These are phyloP conservation scores for Didymodactylos carnosus DNA, from an alignment of 2,888 invertebrate genomes.

Conservation along the genomic window DNA sequence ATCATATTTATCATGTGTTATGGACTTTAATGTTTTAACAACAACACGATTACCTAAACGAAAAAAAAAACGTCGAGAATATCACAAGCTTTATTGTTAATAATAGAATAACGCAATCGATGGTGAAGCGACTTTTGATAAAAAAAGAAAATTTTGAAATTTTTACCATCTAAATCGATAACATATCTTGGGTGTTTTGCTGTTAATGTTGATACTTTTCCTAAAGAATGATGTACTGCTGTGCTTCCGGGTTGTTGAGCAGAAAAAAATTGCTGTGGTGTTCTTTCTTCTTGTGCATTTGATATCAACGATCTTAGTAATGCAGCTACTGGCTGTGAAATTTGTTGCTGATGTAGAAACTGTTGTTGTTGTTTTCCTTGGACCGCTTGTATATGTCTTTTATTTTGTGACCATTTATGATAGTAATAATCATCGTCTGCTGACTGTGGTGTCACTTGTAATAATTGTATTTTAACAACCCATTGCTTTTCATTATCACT, in stretches of 20 bases:
- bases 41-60: too few relatives aligned
- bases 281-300: neutral
- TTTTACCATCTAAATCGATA: neutral
- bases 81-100: neutral
- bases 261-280: too few relatives aligned
- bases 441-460: constrained; percentile 45
- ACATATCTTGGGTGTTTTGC: neutral
- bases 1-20: neutral
- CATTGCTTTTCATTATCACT: constrained; percentile 78
- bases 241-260: too few relatives aligned
- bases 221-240: neutral
- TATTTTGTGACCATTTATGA: neutral
- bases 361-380: neutral
- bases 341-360: neutral
- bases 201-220: neutral
- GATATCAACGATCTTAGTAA: neutral
- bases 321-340: neutral
- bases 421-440: neutral
- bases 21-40: too few relatives aligned
- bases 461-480: constrained; percentile 77
- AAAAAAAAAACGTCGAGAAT: neutral
- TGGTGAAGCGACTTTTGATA: neutral
- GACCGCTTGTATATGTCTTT: neutral
- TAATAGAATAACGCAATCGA: neutral
- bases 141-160: neutral